Base-by-base conservation (phyloP, 2,797 vertebrate genomes). In the Uromys caudimaculatus region DNA sequence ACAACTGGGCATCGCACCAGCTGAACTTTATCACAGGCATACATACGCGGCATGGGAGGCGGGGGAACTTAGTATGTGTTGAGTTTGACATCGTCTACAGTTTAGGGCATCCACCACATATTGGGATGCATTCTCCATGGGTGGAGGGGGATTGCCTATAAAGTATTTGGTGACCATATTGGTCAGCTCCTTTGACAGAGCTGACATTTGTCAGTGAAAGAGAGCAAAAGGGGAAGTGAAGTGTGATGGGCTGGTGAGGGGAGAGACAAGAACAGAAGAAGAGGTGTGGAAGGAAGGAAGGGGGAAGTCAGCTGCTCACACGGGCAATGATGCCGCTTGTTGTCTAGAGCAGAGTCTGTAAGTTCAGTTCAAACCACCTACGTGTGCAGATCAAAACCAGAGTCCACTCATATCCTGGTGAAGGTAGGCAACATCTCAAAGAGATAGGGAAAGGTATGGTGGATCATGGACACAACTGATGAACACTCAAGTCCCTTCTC, bases 271-370 rank as follows among this genome's bases (percentile, higher is more conserved):
- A 88, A 38, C 2, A 13, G 21, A 21, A 44, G 79, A 73, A 82
- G 41, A 38, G 19, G 35, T 62, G 24, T 44, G 29, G 83, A 32
- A 41, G 47, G 35, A 17, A 19, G 27, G 4, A 8, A n/a, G 21
- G 27, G 75, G 1, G 82, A 32, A 54, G 16, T 29, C 56, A 47
- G 13, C 29, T 24, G 38, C 67, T 52, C 27, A n/a, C 29, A 71
- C 6, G 6, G n/a, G 21, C 29, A 14, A 2, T 6, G 16, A 41
- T 4, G 35, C n/a, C 29, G 2, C 4, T 14, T 9, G 1, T 6
- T 27, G 44, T 69, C 71, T 27, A 56, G 16, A 62, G 41, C 38
- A 75, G 41, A 69, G 50, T 87, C 50, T 69, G 84, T n/a, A 52
- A 27, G 35, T 52, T 38, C 44, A 4, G 2, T 38, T 71, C 44